Base-by-base conservation (phyloP, 2,888 invertebrate species). In the Marronus borbonicus region DNA sequence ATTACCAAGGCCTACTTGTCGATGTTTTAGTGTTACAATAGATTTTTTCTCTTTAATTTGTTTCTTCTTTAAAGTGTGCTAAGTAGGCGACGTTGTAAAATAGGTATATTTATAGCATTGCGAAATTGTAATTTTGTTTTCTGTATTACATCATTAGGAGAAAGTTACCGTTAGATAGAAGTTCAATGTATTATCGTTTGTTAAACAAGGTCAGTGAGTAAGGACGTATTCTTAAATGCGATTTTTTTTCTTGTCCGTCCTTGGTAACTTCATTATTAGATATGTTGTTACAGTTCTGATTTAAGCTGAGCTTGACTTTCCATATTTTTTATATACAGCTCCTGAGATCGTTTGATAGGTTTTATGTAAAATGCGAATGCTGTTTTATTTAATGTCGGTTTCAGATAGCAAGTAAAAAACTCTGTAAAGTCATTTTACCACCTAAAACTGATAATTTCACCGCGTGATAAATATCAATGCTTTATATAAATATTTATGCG, bases 401-500 rank as follows among this genome's bases (percentile, higher is more conserved):
- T 55, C 20, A 62, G 24, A 14, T 28, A 62, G 10, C 39, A 39
- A 1, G 2, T n/a, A 39, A 65, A 39, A 39, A 65, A 39, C 3
- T 31, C 28, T 36, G 36, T 39, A 10, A 36, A 65, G 1, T 36
- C 10, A n/a, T 20, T 68, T 50, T 68, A 14, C 49, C 12, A 68
- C 28, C 4, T 31, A 2, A 1, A 0, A 49, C 14, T 50, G 28
- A 68, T 50, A 50, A 68, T 50, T 28, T 68, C 20, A 50, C 17
- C 28, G 49, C 24, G 28, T 28, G 31, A 68, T 68, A 49, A 17
- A 68, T 68, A 68, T 28, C 50, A 44, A 44, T 28, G 39, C 14
- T 68, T 68, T 68, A 24, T 68, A 50, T 68, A 62, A 62, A 20
- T 20, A 20, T 62, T 31, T 62, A 62, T 31, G 28, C n/a, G 2